Conservation (phyloP, 2,113 vertebrate genomes). For the Seriola quinqueradiata region DNA sequence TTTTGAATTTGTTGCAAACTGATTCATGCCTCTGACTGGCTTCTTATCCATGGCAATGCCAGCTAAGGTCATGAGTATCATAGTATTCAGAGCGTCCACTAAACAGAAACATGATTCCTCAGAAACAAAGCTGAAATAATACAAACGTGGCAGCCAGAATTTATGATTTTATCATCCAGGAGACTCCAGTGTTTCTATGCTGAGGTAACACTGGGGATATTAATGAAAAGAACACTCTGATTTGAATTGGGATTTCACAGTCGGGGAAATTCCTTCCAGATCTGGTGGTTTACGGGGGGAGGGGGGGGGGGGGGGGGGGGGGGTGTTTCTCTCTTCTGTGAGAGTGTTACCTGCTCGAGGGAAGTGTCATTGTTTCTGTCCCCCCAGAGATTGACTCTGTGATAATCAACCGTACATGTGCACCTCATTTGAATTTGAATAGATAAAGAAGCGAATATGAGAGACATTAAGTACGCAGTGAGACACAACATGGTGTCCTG, state of each 20-base stretch:
- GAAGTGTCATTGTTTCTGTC: neutral
- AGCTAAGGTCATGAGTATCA: neutral
- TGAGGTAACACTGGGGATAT: neutral
- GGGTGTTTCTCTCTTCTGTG: neutral
- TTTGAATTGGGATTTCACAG: neutral
- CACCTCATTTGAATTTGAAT: neutral
- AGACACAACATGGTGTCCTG: constrained; percentile 1
- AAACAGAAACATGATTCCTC: neutral
- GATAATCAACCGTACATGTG: neutral
- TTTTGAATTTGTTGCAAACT: neutral
- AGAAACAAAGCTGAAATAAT: neutral
- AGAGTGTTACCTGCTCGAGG: no score
- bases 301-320: no score
- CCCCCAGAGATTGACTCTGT: neutral
- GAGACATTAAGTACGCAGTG: neutral
- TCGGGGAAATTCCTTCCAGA: neutral
- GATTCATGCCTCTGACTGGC: neutral
- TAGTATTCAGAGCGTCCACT: neutral
- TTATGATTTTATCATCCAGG: neutral
- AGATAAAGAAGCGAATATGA: neutral
- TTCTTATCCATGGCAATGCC: neutral
- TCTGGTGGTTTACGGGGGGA: no score
- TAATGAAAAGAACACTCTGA: neutral
- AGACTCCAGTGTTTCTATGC: neutral
- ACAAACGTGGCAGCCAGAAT: neutral